Percentiles rank a stretch among this genome's conserved stretches.
Conservation (phyloP, 1,140 invertebrate species). For the Leucophenga varia region DNA sequence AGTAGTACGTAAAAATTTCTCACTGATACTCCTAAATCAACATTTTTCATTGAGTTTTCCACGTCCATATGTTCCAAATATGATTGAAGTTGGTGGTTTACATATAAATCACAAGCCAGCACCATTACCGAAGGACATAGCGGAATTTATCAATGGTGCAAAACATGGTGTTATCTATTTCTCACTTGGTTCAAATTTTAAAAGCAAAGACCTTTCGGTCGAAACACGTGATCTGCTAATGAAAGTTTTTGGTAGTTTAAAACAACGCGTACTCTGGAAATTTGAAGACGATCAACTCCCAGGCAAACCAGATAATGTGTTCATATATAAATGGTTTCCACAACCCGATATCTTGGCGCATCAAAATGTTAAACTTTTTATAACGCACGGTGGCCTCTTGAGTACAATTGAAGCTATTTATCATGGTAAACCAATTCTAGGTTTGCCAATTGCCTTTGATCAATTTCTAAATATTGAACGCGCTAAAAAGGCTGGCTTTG, state of each 20-base stretch:
- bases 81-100: constrained; percentile 57
- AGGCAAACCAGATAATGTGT: constrained; percentile 62
- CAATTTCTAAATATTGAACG: constrained; percentile 61
- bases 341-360: constrained; percentile 69
- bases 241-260: constrained; percentile 59
- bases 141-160: constrained; percentile 60
- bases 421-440: constrained; percentile 68
- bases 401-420: constrained; percentile 69
- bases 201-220: constrained; percentile 57
- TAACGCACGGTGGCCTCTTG: constrained; percentile 69
- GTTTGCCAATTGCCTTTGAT: constrained; percentile 66
- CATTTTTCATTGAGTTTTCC: constrained; percentile 58
- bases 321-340: constrained; percentile 66
- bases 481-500: constrained; percentile 56
- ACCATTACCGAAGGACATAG: constrained; percentile 56
- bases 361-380: constrained; percentile 66
- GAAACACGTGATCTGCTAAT: constrained; percentile 58
- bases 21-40: constrained; percentile 59
- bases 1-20: constrained; percentile 39
- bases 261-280: constrained; percentile 66
- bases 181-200: constrained; percentile 64
- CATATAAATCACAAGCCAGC: constrained; percentile 58
- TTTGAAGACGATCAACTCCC: constrained; percentile 62
- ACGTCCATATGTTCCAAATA: constrained; percentile 58
- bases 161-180: constrained; percentile 62